These are phyloP conservation scores for Lepidocolaptes lacrymiger DNA, from an alignment of 2,797 vertebrate species.

Conservation along the genomic window DNA sequence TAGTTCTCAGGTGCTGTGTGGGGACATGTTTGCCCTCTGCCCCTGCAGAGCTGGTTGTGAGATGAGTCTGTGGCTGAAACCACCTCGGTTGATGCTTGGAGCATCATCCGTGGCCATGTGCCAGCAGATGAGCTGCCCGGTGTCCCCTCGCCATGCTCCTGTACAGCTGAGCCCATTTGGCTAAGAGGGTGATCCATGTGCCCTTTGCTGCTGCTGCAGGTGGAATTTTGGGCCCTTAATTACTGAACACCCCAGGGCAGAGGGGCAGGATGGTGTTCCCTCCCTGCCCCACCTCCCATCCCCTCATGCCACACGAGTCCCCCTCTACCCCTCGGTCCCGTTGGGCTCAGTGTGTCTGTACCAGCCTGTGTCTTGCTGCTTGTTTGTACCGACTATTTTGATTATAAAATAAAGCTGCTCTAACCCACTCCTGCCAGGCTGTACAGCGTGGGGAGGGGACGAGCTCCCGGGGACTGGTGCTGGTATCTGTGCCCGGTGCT, in stretches of 20 bases:
- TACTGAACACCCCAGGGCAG: not conserved
- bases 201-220: accelerated
- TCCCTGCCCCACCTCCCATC: accelerated
- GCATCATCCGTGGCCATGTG: not conserved
- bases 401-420: constrained; percentile 65
- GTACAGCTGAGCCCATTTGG: not conserved
- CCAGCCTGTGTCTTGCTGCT: constrained; percentile 6
- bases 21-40: not conserved
- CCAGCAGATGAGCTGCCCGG: not conserved
- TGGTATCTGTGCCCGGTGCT: not conserved
- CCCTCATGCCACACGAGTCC: not conserved
- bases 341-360: not conserved
- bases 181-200: accelerated
- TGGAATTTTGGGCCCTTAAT: accelerated
- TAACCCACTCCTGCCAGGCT: not conserved
- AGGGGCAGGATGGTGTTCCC: not conserved
- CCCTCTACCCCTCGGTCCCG: not conserved
- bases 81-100: not conserved
- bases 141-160: not conserved
- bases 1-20: accelerated
- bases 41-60: not conserved
- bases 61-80: not conserved
- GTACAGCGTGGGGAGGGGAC: not conserved
- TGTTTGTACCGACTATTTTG: constrained; percentile 65
- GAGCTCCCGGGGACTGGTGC: not conserved